Conservation (phyloP, 2,113 vertebrate species). For the Catharus minimus region DNA sequence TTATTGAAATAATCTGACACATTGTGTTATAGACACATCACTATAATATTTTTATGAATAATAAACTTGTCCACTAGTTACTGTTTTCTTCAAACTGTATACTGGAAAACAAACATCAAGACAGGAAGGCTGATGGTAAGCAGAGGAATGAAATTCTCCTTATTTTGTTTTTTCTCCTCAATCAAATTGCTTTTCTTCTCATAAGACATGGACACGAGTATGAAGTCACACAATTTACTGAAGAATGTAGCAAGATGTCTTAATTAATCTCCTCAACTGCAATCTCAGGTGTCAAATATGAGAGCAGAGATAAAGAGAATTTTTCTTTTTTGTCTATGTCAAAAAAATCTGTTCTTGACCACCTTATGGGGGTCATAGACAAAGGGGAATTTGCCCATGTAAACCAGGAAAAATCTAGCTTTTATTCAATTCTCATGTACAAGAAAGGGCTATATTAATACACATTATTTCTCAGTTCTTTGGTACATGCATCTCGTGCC, state of each 20-base stretch:
- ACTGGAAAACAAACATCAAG: neutral
- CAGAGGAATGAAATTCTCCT: neutral
- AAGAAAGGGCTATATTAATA: neutral
- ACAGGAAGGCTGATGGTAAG: neutral
- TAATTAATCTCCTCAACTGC: neutral
- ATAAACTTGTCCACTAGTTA: neutral
- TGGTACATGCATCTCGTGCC: fast-evolving
- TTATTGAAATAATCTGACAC: neutral
- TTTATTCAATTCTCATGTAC: neutral
- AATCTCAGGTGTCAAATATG: neutral
- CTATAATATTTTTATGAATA: neutral
- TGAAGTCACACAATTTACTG: neutral
- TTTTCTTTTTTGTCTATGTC: neutral
- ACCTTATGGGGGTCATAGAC: neutral
- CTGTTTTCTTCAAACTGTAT: neutral
- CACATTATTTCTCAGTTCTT: neutral
- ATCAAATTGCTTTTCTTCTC: neutral
- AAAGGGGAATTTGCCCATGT: neutral
- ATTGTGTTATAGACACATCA: neutral
- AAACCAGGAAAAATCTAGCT: neutral
- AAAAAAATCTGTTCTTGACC: neutral
- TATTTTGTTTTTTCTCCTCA: neutral
- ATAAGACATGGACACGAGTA: neutral
- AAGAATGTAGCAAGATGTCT: neutral
- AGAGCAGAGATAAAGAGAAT: neutral